Conservation (phyloP, 2,797 vertebrate species). For the Chaetodon trifasciatus region DNA sequence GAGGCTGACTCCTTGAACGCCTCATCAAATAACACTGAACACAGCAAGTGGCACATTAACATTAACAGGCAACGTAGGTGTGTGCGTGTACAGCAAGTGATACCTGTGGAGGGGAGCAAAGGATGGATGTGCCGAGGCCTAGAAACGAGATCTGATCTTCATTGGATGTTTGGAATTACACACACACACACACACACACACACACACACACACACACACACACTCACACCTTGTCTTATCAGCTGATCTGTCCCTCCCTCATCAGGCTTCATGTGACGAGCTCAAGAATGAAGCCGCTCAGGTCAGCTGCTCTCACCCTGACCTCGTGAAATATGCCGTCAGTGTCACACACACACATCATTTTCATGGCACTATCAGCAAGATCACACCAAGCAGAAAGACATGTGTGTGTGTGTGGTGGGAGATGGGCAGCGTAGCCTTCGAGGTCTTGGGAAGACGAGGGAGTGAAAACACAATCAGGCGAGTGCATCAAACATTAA, state of each 20-base stretch:
- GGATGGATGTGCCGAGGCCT: conserved; percentile 24
- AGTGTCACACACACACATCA: background rate
- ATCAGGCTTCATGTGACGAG: conserved; percentile 46
- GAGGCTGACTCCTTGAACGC: background rate
- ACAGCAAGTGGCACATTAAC: background rate
- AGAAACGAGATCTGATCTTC: conserved; percentile 37
- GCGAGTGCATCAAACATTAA: background rate
- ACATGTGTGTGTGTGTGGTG: conserved; percentile 11
- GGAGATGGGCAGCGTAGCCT: background rate
- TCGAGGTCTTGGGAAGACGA: conserved; percentile 59
- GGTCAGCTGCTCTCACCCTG: conserved; percentile 10
- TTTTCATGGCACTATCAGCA: conserved; percentile 7
- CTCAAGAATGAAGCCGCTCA: conserved; percentile 66
- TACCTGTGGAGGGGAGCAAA: background rate
- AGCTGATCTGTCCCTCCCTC: conserved; percentile 37
- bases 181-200: conserved; percentile 20
- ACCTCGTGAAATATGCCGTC: conserved; percentile 24
- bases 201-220: conserved; percentile 20
- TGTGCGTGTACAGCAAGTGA: conserved; percentile 22
- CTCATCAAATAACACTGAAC: background rate
- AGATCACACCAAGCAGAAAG: conserved; percentile 8
- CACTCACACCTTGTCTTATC: conserved; percentile 33
- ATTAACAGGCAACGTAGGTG: background rate
- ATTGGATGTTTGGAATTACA: conserved; percentile 29
- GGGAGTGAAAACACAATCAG: conserved; percentile 36